Base-by-base conservation (phyloP, 2,797 vertebrate species). In the Craterocephalus amniculus region DNA sequence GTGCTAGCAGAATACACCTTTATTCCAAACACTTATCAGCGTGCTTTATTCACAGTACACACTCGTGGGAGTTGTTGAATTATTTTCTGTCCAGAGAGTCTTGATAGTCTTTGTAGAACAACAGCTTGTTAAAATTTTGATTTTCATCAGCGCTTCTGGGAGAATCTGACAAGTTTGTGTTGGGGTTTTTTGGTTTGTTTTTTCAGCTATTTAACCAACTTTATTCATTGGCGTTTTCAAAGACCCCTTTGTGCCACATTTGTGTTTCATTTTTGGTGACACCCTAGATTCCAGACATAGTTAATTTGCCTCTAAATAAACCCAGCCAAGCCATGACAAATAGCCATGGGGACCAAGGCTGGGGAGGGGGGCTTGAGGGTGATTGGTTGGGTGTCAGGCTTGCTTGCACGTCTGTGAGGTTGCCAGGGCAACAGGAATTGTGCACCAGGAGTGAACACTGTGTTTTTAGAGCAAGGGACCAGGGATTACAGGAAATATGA, bases 401-500 rank as follows among this genome's bases (percentile, higher is more conserved):
- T 91, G 89, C 89, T 92, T 87, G 90, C 86, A 91, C 81, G 85
- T 92, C 93, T 95, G 89, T 89, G 86, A 89, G 85, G 95, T 95
- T 94, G 84, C 93, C 70, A 79, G 72, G 91, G 85, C 83, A 85
- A 95, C 93, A 35, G 56, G 72, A 91, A 90, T 90, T 70, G 87
- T 86, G 86, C 87, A 88, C 89, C 83, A 76, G 60, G 73, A 85
- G 83, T 76, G 86, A 89, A 87, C 78, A 76, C 67, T 63, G 77
- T 94, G 92, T 95, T 94, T 93, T 94, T 80, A 92, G 90, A 91
- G 88, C 83, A 74, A 84, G 80, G 88, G 93, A 94, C 79, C 76
- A 89, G 87, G 93, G 94, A 95, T 95, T 95, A 94, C 93, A 94
- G 94, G 91, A 95, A 95, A 94, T 94, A 95, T 94, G 93, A 94